Percentiles rank a stretch among this genome's conserved stretches.
Conservation (phyloP, 1,140 invertebrate genomes). For the Caenorhabditis latens region DNA sequence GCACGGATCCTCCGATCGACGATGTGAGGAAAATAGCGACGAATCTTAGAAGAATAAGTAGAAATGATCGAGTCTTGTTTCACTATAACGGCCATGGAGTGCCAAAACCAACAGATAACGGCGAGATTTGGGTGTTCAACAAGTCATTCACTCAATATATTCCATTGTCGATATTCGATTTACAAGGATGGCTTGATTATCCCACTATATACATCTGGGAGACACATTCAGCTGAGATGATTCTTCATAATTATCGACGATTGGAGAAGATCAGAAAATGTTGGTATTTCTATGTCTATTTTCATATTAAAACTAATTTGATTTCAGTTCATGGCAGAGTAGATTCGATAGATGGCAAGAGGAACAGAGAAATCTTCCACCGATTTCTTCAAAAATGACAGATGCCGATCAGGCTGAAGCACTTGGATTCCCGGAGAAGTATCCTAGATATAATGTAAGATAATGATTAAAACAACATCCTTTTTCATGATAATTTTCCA, state of each 20-base stretch:
- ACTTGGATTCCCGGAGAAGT: constrained; percentile 21
- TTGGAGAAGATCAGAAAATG: constrained; percentile 72
- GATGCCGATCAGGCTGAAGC: constrained; percentile 38
- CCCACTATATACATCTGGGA: constrained; percentile 99
- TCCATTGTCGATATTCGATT: constrained; percentile 95
- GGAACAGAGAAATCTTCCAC: constrained; percentile 21
- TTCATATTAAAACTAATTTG: not conserved
- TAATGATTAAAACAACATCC: not conserved
- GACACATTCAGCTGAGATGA: constrained; percentile 96
- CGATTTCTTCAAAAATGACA: constrained; percentile 41
- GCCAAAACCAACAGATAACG: constrained; percentile 95
- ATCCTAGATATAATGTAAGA: constrained; percentile 44
- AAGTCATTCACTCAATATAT: constrained; percentile 91
- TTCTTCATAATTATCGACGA: constrained; percentile 73
- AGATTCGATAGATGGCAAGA: constrained; percentile 50
- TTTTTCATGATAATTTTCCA: constrained; percentile 81
- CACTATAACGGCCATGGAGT: constrained; percentile 99
- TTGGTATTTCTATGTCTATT: not conserved
- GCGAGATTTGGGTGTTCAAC: constrained; percentile 99
- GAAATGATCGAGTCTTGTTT: constrained; percentile 97
- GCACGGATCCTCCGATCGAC: constrained; percentile 94
- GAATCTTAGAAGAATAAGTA: constrained; percentile 94
- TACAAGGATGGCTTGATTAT: constrained; percentile 98
- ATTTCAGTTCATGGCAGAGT: constrained; percentile 19
- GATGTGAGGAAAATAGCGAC: constrained; percentile 97